phyloP scores from a whole-genome alignment of 1,140 invertebrate species.

The Leptinotarsa undecemlineata region DNA sequence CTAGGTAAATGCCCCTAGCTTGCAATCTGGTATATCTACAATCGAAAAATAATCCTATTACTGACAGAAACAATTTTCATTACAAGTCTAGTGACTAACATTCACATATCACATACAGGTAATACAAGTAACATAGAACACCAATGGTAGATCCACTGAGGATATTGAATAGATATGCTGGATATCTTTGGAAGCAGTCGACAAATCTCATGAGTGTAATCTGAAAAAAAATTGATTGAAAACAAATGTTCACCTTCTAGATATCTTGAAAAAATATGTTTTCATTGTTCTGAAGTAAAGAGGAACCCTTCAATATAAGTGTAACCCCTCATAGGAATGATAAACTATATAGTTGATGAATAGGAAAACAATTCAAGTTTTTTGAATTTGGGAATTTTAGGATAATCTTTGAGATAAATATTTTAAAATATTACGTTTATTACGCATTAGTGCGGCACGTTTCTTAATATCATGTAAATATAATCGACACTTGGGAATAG shows the following conservation, averaged over 20 bases:
- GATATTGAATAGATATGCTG: conserved; percentile 14
- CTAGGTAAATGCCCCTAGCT: not conserved
- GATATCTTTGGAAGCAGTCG: not conserved
- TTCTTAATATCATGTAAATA: no score
- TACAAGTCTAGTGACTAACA: conserved; percentile 20
- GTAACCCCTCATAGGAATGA: no score
- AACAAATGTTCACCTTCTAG: not conserved
- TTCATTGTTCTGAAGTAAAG: not conserved
- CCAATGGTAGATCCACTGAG: not conserved
- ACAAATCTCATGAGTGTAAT: not conserved
- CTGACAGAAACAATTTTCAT: conserved; percentile 6
- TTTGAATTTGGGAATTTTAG: no score
- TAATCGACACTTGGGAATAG: no score
- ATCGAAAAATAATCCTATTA: conserved; percentile 3
- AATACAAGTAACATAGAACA: conserved; percentile 19
- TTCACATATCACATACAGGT: conserved; percentile 25
- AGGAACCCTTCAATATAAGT: not conserved
- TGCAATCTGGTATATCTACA: not conserved
- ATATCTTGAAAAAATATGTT: not conserved
- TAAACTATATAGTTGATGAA: no score
- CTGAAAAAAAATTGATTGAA: conserved; percentile 8
- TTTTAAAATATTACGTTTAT: no score
- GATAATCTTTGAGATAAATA: no score
- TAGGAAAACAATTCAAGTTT: no score
- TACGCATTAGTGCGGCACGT: no score